A percentile compares a stretch with the other conserved stretches of the same genome.
Conservation (phyloP, 2,888 invertebrate genomes). For the Macrophya annulata region DNA sequence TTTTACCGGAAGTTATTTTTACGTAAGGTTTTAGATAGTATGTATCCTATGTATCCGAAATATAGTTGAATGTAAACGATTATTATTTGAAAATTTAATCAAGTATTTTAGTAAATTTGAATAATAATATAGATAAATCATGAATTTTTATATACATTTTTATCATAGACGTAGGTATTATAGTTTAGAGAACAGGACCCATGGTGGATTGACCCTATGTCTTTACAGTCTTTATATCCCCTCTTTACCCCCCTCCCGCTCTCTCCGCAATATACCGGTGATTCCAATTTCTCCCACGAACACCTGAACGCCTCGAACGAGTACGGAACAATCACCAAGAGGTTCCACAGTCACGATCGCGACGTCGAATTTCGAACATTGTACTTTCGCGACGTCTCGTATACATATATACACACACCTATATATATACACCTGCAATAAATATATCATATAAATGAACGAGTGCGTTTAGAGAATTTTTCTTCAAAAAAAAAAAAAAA, state of each 20-base stretch:
- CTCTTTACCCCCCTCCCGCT: not conserved
- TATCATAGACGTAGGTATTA: not conserved
- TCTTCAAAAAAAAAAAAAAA: not conserved
- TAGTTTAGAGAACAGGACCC: not conserved
- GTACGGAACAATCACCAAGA: constrained; percentile 46
- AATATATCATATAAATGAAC: not conserved
- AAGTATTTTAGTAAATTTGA: not conserved
- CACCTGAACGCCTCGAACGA: constrained; percentile 50
- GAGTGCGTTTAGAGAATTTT: not conserved
- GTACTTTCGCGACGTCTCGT: not conserved
- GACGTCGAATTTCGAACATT: constrained; percentile 44
- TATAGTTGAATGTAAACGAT: no score
- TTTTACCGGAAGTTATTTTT: no score
- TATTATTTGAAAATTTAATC: no score
- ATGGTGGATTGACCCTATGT: constrained; percentile 23
- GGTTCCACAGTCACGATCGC: constrained; percentile 50
- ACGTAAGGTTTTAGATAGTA: no score
- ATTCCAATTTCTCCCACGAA: constrained; percentile 44
- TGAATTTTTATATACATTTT: not conserved
- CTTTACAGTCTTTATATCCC: not conserved
- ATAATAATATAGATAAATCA: not conserved
- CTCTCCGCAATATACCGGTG: not conserved
- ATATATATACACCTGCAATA: not conserved
- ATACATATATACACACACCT: no score
- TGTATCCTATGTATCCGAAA: no score